These are phyloP conservation scores for Linyphia triangularis DNA, from an alignment of 2,888 invertebrate species.

Conservation along the genomic window DNA sequence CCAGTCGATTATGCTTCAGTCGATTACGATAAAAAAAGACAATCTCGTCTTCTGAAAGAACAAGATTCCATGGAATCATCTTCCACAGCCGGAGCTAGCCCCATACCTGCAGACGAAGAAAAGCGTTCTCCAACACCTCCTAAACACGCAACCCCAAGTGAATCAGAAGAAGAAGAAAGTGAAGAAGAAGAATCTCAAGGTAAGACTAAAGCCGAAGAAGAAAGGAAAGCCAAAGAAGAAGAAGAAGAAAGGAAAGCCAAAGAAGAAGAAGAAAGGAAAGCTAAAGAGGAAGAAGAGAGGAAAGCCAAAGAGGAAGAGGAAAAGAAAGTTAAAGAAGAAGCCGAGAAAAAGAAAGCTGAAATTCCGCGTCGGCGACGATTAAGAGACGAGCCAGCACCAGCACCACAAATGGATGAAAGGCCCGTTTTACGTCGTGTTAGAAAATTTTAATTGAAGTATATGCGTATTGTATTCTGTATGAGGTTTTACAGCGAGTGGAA, in stretches of 20 bases:
- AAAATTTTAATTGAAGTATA: constrained; percentile 1
- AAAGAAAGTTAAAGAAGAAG: constrained; percentile 40
- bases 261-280: constrained; percentile 38
- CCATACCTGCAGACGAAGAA: constrained; percentile 53
- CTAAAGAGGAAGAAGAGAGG: constrained; percentile 47
- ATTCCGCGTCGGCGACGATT: constrained; percentile 35
- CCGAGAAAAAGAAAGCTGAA: constrained; percentile 15
- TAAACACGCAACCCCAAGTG: neutral
- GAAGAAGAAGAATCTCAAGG: constrained; percentile 34
- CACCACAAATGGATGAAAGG: constrained; percentile 47
- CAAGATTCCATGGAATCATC: constrained; percentile 66
- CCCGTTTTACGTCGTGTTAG: constrained; percentile 59
- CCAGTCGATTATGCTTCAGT: constrained; percentile 63
- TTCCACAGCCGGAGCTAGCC: constrained; percentile 60
- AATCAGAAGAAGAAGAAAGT: constrained; percentile 50
- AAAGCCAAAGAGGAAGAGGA: constrained; percentile 47
- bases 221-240: constrained; percentile 41
- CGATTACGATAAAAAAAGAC: constrained; percentile 65
- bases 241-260: constrained; percentile 26
- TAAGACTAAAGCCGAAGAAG: constrained; percentile 1
- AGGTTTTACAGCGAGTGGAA: neutral
- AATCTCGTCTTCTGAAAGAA: constrained; percentile 67
- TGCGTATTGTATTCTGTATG: neutral
- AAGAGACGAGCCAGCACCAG: constrained; percentile 36
- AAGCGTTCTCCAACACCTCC: constrained; percentile 43